A percentile compares a stretch with the other conserved stretches of the same genome.
Conservation (phyloP, 2,797 vertebrate genomes). For the Spinibarbus caldwelli region DNA sequence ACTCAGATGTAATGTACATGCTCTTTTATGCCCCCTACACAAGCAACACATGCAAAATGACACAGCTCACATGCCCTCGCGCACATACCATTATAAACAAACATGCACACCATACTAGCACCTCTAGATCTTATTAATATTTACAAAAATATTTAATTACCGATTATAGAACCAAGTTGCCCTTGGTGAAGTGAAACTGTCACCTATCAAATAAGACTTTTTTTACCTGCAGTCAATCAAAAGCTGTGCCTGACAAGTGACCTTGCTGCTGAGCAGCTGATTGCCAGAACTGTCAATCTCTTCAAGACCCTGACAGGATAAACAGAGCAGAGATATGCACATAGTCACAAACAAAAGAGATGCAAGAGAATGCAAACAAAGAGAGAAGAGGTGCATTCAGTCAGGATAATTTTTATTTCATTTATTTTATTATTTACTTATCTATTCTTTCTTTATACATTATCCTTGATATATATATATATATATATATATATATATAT, state of each 20-base stretch:
- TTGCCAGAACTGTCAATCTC: constrained; percentile 85
- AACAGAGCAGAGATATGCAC: constrained; percentile 50
- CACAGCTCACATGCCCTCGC: constrained; percentile 6
- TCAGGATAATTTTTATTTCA: background rate
- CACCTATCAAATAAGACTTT: constrained; percentile 87
- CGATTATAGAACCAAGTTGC: constrained; percentile 87
- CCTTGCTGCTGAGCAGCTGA: constrained; percentile 87
- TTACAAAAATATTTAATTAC: constrained; percentile 93
- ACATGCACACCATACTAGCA: constrained; percentile 34
- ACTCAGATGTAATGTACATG: background rate
- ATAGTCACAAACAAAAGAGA: constrained; percentile 20
- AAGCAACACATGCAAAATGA: background rate
- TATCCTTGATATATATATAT: too few species aligned
- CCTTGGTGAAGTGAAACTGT: constrained; percentile 86
- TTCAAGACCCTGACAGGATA: constrained; percentile 76
- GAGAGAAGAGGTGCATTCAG: background rate
- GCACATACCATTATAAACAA: constrained; percentile 18
- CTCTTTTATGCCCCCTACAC: background rate
- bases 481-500: too few species aligned
- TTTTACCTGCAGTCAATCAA: constrained; percentile 86
- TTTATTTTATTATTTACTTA: background rate
- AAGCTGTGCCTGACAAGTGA: constrained; percentile 77
- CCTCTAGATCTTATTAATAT: constrained; percentile 85
- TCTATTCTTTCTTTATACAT: background rate
- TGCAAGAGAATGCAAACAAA: constrained; percentile 34